A percentile compares a stretch with the other conserved stretches of the same genome.
Conservation (phyloP, 2,113 vertebrate species). For the Zosterops hypoxanthus region DNA sequence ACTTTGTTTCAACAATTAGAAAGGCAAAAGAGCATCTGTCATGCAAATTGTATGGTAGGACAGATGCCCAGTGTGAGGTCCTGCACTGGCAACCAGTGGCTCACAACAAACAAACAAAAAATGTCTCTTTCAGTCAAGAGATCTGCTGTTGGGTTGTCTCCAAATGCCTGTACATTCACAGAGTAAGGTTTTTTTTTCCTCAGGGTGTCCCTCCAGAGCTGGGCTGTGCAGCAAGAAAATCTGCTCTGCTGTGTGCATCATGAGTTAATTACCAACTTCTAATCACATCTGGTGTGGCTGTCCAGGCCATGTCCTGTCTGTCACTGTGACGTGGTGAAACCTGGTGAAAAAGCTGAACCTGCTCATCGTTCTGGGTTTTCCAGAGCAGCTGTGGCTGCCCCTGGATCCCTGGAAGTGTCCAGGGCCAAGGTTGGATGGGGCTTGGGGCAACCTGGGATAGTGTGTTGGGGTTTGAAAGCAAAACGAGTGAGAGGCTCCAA, state of each 20-base stretch:
- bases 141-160: background rate
- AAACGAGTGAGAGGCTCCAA: no score
- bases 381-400: background rate
- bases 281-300: background rate
- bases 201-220: background rate
- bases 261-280: background rate
- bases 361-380: background rate
- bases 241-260: background rate
- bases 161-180: background rate
- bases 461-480: no score
- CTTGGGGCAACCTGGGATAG: background rate
- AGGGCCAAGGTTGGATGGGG: rapidly evolving
- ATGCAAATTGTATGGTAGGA: slow-evolving; percentile 5
- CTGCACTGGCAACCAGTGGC: slow-evolving; percentile 35
- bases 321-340: background rate
- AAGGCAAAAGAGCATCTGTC: slow-evolving; percentile 6
- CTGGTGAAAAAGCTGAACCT: background rate
- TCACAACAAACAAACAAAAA: slow-evolving; percentile 29
- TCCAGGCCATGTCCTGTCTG: background rate
- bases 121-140: slow-evolving; percentile 1
- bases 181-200: background rate
- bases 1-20: slow-evolving; percentile 29
- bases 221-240: background rate
- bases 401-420: background rate
- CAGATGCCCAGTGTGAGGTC: slow-evolving; percentile 20